Conservation (phyloP, 2,888 invertebrate species). For the Escarpia spicata region DNA sequence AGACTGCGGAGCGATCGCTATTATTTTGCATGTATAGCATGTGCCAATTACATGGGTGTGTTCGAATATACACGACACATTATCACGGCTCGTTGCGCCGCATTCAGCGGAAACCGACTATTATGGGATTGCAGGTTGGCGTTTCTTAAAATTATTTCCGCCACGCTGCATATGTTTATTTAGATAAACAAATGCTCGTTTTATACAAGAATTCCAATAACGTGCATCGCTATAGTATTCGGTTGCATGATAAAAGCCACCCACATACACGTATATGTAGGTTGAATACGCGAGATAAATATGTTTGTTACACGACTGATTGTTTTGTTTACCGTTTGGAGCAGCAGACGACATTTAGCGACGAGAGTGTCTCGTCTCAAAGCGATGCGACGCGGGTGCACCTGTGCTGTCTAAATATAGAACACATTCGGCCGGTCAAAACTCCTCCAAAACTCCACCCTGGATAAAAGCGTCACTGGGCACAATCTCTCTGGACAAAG, state of each 20-base stretch:
- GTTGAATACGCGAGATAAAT: conserved; percentile 3
- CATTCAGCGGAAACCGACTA: neutral
- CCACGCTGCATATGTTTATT: neutral
- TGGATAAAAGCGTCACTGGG: neutral
- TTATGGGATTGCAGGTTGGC: neutral
- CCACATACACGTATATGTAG: neutral
- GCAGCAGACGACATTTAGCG: neutral
- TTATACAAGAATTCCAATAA: conserved; percentile 2
- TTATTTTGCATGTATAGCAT: neutral
- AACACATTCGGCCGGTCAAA: neutral
- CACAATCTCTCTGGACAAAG: neutral
- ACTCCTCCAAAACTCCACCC: neutral
- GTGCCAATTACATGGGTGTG: neutral
- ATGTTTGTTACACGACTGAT: neutral
- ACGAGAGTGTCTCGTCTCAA: neutral
- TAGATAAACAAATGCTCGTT: conserved; percentile 12
- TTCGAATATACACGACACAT: neutral
- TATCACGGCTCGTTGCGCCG: neutral
- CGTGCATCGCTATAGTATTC: neutral
- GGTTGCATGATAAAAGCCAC: neutral
- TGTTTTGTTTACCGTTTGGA: neutral
- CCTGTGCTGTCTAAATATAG: neutral
- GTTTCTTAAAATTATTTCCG: neutral
- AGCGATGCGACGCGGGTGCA: neutral
- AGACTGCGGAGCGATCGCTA: neutral